Percentiles rank a stretch among this genome's conserved stretches.
Conservation (phyloP, 2,888 invertebrate species). For the Mayetiola destructor region DNA sequence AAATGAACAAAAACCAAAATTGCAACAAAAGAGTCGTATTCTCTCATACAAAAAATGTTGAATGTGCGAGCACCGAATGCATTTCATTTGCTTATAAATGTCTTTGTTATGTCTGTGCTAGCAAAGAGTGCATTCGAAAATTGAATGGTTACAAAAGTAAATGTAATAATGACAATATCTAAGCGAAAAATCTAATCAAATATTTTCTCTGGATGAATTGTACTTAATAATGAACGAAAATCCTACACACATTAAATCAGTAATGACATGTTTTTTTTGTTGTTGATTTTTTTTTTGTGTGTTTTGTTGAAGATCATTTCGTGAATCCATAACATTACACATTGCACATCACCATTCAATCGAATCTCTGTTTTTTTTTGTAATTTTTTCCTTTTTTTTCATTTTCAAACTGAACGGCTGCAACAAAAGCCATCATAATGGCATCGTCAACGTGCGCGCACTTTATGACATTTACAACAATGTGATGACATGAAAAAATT, state of each 20-base stretch:
- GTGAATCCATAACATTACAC: too few species aligned
- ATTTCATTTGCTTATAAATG: too few species aligned
- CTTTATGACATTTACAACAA: conserved; percentile 5
- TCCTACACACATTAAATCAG: conserved; percentile 13
- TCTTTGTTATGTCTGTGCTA: too few species aligned
- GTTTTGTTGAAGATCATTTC: too few species aligned
- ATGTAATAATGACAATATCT: conserved; percentile 13
- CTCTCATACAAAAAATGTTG: too few species aligned
- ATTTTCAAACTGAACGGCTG: background rate
- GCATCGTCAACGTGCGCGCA: conserved; percentile 2
- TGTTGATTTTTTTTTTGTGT: background rate
- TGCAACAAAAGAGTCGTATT: too few species aligned
- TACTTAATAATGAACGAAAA: conserved; percentile 6
- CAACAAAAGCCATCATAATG: background rate
- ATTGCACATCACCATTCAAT: too few species aligned
- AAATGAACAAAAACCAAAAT: too few species aligned
- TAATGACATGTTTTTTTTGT: conserved; percentile 9
- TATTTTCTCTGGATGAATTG: conserved; percentile 10
- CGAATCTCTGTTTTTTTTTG: background rate
- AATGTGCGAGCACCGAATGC: too few species aligned
- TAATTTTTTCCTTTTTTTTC: background rate
- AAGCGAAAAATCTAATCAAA: conserved; percentile 11
- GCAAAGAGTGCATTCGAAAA: too few species aligned
- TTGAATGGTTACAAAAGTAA: too few species aligned
- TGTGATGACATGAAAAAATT: background rate